Conservation (phyloP, 2,888 invertebrate species). For the Callinectes sapidus region DNA sequence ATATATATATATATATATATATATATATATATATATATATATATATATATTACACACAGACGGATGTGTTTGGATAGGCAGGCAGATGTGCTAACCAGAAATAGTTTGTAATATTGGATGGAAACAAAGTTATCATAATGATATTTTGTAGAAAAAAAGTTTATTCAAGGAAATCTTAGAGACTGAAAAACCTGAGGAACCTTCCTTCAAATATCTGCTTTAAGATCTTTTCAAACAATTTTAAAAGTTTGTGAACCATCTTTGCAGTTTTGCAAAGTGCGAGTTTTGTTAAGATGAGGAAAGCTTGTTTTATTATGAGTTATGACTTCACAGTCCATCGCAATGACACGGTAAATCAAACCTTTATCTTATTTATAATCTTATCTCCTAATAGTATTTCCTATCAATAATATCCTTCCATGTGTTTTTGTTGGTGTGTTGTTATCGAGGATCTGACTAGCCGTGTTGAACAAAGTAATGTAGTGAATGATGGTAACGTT, state of each 20-base stretch:
- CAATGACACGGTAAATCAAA: neutral
- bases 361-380: neutral
- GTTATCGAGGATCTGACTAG: neutral
- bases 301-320: neutral
- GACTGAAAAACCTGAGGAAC: neutral
- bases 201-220: neutral
- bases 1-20: slow-evolving; percentile 36
- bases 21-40: slow-evolving; percentile 18
- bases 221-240: neutral
- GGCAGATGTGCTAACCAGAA: too few species aligned
- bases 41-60: neutral
- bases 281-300: neutral
- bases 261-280: neutral
- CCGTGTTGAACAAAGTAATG: neutral
- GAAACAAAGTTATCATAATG: neutral
- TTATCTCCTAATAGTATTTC: neutral
- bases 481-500: neutral
- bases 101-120: neutral
- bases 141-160: neutral
- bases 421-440: neutral
- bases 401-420: neutral
- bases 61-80: neutral
- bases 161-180: neutral
- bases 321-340: neutral
- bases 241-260: neutral